Percentiles rank a stretch among this genome's conserved stretches.
Conservation (phyloP, 2,113 vertebrate genomes). For the Gallinago paraguaiae region DNA sequence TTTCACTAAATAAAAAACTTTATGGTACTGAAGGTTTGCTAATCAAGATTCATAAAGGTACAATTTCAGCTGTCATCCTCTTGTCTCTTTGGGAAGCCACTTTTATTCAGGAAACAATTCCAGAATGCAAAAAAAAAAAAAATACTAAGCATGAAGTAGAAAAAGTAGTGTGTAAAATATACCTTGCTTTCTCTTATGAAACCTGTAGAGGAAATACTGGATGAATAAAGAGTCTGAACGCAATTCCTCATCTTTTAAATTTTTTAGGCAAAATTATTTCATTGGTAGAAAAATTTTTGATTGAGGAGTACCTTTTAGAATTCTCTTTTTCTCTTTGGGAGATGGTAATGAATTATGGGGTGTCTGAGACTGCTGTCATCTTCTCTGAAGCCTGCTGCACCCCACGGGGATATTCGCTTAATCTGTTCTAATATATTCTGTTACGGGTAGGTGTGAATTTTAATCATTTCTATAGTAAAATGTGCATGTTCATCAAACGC, state of each 20-base stretch:
- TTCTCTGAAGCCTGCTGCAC: neutral
- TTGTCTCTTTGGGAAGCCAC: slow-evolving; percentile 27
- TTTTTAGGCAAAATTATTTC: neutral
- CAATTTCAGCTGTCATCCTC: slow-evolving; percentile 47
- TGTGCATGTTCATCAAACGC: neutral
- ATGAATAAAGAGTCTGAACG: neutral
- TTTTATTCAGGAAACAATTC: slow-evolving; percentile 14
- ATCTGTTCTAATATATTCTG: neutral
- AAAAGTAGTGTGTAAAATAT: neutral
- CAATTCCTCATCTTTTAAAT: neutral
- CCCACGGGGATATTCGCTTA: neutral
- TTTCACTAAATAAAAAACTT: slow-evolving; percentile 36
- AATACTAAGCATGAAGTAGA: neutral
- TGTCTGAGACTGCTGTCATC: neutral
- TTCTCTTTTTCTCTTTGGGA: neutral
- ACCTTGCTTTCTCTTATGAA: neutral
- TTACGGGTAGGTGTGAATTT: neutral
- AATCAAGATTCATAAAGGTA: slow-evolving; percentile 57
- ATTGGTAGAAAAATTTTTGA: neutral
- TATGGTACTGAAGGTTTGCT: slow-evolving; percentile 36
- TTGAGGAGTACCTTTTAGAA: neutral
- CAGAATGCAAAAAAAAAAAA: neutral
- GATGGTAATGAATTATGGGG: neutral
- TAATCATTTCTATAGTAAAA: neutral
- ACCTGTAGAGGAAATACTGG: neutral